These are phyloP conservation scores for Megalopta genalis DNA, from an alignment of 1,140 invertebrate genomes.

Conservation along the genomic window DNA sequence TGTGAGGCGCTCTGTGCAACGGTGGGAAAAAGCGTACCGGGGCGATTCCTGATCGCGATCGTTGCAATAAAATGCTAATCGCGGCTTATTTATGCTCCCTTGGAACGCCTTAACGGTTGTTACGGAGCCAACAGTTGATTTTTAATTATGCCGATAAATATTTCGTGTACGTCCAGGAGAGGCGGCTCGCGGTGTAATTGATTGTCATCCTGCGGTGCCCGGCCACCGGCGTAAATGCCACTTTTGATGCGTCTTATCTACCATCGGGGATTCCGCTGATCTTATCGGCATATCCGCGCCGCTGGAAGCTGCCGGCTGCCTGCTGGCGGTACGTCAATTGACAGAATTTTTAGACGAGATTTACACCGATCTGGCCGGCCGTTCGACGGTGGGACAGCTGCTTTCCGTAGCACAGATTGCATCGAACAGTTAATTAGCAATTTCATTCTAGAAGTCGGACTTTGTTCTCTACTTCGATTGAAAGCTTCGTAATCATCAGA, in stretches of 20 bases:
- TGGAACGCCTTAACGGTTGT: slow-evolving; percentile 13
- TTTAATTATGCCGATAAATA: slow-evolving; percentile 50
- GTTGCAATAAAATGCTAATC: slow-evolving; percentile 46
- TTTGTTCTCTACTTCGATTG: too few species aligned
- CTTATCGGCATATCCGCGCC: slow-evolving; percentile 38
- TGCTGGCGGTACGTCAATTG: slow-evolving; percentile 40
- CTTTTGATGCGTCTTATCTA: slow-evolving; percentile 4
- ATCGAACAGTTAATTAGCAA: background rate
- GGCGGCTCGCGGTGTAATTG: slow-evolving; percentile 28
- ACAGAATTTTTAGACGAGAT: slow-evolving; percentile 37
- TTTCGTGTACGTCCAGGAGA: slow-evolving; percentile 1
- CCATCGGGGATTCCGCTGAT: slow-evolving; percentile 42
- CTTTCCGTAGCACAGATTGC: background rate
- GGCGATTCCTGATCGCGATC: background rate
- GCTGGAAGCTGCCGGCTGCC: slow-evolving; percentile 8
- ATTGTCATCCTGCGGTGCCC: slow-evolving; percentile 13
- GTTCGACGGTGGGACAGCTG: slow-evolving; percentile 10
- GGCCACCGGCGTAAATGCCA: slow-evolving; percentile 22
- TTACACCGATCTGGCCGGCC: slow-evolving; percentile 16
- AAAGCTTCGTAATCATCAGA: too few species aligned
- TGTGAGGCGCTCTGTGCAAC: background rate
- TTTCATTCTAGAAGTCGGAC: too few species aligned
- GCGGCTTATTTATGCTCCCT: slow-evolving; percentile 29
- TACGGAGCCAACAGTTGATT: slow-evolving; percentile 23
- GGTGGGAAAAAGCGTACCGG: background rate